Evolutionary conservation across 1,140 invertebrate genomes (phyloP).

Genomic region (Drosophila lowei): DNA sequence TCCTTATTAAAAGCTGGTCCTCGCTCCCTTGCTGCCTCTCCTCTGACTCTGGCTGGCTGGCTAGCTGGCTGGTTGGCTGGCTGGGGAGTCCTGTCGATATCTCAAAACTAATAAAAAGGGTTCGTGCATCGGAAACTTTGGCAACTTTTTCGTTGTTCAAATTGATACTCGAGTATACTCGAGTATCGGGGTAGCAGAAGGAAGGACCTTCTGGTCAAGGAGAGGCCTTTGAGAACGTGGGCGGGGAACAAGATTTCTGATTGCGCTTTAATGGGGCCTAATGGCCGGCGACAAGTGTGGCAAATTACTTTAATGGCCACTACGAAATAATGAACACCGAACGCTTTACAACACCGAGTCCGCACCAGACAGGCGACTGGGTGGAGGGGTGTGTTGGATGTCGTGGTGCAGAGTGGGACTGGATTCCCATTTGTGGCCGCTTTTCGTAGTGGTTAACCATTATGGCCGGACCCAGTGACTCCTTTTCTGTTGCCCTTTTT

Average conservation of each 20-base stretch:
- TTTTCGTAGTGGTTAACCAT: slow-evolving; percentile 32
- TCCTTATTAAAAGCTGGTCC: slow-evolving; percentile 43
- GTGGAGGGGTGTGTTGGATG: not conserved
- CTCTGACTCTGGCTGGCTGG: not conserved
- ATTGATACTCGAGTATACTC: slow-evolving; percentile 65
- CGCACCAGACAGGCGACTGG: no score
- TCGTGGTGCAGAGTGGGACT: not conserved
- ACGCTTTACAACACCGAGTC: slow-evolving; percentile 30
- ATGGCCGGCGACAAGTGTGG: slow-evolving; percentile 77
- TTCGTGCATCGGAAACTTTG: slow-evolving; percentile 46
- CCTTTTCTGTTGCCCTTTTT: not conserved
- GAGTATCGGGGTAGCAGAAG: not conserved
- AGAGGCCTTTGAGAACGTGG: no score
- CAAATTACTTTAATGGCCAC: slow-evolving; percentile 77
- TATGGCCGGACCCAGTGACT: slow-evolving; percentile 23
- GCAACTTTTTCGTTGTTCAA: slow-evolving; percentile 61
- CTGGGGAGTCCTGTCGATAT: slow-evolving; percentile 38
- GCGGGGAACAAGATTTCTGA: slow-evolving; percentile 46
- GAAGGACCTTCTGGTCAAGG: not conserved
- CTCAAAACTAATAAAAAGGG: slow-evolving; percentile 72
- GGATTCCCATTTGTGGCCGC: slow-evolving; percentile 27
- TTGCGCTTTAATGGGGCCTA: slow-evolving; percentile 77
- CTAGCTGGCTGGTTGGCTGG: no score
- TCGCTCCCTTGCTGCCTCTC: not conserved
- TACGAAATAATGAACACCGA: slow-evolving; percentile 73